phyloP scores from a whole-genome alignment of 1,140 invertebrate genomes.

The Archivesica marissinica region DNA sequence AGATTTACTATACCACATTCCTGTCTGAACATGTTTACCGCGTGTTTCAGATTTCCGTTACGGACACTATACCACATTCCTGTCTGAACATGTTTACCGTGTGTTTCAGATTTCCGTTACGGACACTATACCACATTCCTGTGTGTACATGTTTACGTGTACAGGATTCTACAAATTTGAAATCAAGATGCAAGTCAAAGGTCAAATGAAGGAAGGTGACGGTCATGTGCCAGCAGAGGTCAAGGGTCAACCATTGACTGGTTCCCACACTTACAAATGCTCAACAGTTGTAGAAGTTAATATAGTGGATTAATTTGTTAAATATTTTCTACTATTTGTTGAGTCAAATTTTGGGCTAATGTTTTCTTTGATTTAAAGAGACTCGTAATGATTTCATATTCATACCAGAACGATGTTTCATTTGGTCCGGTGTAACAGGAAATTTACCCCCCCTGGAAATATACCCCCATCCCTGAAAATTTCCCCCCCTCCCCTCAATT shows the following conservation, averaged over 20 bases:
- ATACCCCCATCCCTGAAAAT: no score
- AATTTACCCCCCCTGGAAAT: no score
- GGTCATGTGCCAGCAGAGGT: background rate
- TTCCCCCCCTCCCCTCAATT: no score
- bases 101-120: conserved; percentile 37
- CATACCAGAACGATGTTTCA: no score
- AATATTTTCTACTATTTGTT: no score
- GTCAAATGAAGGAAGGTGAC: conserved; percentile 16
- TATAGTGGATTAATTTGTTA: conserved; percentile 35
- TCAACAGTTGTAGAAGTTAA: conserved; percentile 61
- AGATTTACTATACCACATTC: no score
- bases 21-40: no score
- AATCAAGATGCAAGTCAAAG: conserved; percentile 42
- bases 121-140: conserved; percentile 46
- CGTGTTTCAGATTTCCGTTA: conserved; percentile 35
- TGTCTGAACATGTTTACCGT: conserved; percentile 49
- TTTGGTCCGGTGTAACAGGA: no score
- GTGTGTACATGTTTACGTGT: conserved; percentile 51
- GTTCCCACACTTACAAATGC: conserved; percentile 39
- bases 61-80: conserved; percentile 44
- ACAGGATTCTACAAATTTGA: conserved; percentile 59
- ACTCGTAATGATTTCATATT: no score
- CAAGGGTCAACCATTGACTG: background rate
- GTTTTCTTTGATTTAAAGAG: no score
- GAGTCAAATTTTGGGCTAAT: no score